phyloP scores from a whole-genome alignment of 1,140 invertebrate species.

The Pinna nobilis region DNA sequence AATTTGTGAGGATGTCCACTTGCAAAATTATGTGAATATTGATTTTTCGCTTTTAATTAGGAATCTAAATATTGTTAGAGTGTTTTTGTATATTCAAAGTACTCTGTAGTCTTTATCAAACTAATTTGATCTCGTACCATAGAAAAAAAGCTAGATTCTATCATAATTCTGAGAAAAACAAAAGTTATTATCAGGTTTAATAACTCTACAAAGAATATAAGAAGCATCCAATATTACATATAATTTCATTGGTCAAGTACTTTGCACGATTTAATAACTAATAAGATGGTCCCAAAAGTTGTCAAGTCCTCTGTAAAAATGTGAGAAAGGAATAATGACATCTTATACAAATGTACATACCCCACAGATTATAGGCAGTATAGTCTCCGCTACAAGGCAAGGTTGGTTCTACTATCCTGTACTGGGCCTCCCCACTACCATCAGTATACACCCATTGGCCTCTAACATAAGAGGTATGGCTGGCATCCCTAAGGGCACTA shows the following conservation, averaged over 20 bases:
- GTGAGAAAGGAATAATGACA: constrained; percentile 46
- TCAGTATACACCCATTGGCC: constrained; percentile 82
- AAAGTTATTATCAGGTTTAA: too few relatives aligned
- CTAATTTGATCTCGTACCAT: too few relatives aligned
- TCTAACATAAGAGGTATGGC: constrained; percentile 83
- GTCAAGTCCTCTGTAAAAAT: background rate
- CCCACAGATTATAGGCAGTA: constrained; percentile 84
- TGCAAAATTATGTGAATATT: too few relatives aligned
- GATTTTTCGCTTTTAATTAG: too few relatives aligned
- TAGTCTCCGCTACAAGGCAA: constrained; percentile 87
- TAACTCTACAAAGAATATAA: background rate
- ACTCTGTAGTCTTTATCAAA: too few relatives aligned
- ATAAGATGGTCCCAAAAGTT: background rate
- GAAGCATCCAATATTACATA: background rate
- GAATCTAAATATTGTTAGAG: too few relatives aligned
- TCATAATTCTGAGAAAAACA: too few relatives aligned
- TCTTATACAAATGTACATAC: constrained; percentile 70
- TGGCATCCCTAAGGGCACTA: constrained; percentile 85
- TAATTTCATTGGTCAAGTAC: background rate
- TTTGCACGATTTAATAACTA: background rate
- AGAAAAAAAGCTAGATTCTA: too few relatives aligned
- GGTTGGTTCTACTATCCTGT: constrained; percentile 84
- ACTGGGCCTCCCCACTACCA: constrained; percentile 81
- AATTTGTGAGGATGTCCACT: too few relatives aligned
- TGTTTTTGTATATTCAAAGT: too few relatives aligned